These are phyloP conservation scores for Pantelozetes paolii DNA, from an alignment of 2,888 invertebrate genomes.

Conservation along the genomic window DNA sequence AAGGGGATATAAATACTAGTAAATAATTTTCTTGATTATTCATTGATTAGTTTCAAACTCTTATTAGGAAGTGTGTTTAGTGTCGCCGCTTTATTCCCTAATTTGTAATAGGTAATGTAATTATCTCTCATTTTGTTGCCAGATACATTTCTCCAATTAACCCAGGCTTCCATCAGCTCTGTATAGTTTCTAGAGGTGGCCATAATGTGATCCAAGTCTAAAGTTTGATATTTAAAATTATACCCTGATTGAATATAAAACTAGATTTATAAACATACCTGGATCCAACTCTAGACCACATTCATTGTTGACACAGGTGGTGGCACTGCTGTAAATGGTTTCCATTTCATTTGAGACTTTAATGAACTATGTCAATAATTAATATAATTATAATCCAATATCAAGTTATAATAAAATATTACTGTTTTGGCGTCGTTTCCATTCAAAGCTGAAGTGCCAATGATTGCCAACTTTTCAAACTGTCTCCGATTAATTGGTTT, in stretches of 20 bases:
- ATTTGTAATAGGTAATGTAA: constrained; percentile 70
- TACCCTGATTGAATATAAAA: not conserved
- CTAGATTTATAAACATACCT: not conserved
- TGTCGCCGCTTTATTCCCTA: constrained; percentile 71
- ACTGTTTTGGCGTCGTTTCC: not conserved
- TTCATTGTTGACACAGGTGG: constrained; percentile 65
- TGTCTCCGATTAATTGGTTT: constrained; percentile 17
- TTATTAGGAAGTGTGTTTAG: constrained; percentile 30
- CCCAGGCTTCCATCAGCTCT: constrained; percentile 72
- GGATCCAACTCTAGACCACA: constrained; percentile 6
- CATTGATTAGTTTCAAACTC: constrained; percentile 26
- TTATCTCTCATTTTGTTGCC: constrained; percentile 70
- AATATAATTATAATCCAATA: not conserved
- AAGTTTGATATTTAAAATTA: not conserved
- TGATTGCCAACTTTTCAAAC: constrained; percentile 37
- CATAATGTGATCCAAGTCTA: constrained; percentile 57
- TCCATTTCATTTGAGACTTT: constrained; percentile 60
- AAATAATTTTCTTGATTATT: constrained; percentile 9
- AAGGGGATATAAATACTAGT: not conserved
- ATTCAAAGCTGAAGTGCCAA: constrained; percentile 35
- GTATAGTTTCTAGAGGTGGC: constrained; percentile 68
- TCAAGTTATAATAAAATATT: not conserved
- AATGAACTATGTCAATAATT: constrained; percentile 16
- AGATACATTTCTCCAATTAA: constrained; percentile 71
- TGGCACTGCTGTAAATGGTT: constrained; percentile 69